Evolutionary conservation across 2,888 invertebrate genomes (phyloP).

Genomic region (Noctua fimbriata): DNA sequence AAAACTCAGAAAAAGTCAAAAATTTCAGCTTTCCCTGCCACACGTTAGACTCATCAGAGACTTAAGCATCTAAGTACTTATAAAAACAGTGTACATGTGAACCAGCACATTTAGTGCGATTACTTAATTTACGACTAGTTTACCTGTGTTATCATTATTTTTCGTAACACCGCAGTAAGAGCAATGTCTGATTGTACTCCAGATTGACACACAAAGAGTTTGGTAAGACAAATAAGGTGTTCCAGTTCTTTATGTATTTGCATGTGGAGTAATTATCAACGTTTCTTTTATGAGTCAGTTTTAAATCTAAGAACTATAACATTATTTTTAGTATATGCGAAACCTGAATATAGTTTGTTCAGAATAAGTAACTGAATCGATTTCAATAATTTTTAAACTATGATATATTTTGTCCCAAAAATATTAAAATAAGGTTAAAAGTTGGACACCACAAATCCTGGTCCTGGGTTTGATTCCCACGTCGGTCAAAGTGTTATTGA

Average conservation of each 20-base stretch:
- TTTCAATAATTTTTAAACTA: too few species aligned
- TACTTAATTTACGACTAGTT: conserved; percentile 54
- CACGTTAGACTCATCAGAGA: conserved; percentile 8
- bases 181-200: conserved; percentile 60
- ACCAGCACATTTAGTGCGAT: conserved; percentile 41
- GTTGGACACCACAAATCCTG: too few species aligned
- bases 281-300: background rate
- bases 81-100: conserved; percentile 42
- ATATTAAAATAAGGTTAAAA: too few species aligned
- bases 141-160: conserved; percentile 45
- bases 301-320: background rate
- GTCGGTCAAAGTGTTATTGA: too few species aligned
- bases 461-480: too few species aligned
- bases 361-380: too few species aligned
- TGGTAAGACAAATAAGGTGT: conserved; percentile 34
- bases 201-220: conserved; percentile 46
- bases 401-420: too few species aligned
- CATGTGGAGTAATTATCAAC: background rate
- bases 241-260: conserved; percentile 20
- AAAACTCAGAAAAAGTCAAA: background rate
- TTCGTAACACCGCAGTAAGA: conserved; percentile 49
- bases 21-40: background rate
- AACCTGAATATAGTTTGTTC: too few species aligned
- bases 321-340: too few species aligned
- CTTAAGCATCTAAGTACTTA: conserved; percentile 22